Evolutionary conservation across 2,888 invertebrate species (phyloP), one percentile per base, ranked within the genome.

Genomic region (Taphrorychus bicolor): DNA sequence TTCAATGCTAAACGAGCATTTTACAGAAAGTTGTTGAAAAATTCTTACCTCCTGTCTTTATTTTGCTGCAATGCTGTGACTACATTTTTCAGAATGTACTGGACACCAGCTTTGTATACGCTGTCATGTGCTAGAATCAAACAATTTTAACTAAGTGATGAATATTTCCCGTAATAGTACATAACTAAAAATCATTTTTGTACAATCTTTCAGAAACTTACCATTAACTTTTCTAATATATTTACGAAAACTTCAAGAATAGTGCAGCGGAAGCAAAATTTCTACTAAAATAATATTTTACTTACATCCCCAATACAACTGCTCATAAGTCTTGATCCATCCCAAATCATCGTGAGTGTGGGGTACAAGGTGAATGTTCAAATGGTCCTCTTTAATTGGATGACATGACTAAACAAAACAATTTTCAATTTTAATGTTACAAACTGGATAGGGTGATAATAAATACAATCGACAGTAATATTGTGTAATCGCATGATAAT

Each of bases 41-140:
- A 45, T 14, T 23, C 1, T 67, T 53, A 67, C 66, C 61, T 93
- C 93, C 2, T 85, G 0, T 84, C 82, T 0, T 90, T 87, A 77
- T 96, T 88, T 65, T 87, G 86, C 76, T 87, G 81, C 1, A 97
- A 82, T 24, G 91, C 89, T 23, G 88, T 84, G 3, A 95, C 82
- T 0, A 95, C 94, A 0, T 93, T 92, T 78, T 95, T 94, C 62
- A 97, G 80, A 53, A 97, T 96, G 76, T 95, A 95, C 78, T 95
- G 93, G 0, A 97, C 68, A 2, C 59, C 63, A 0, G 60, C 69
- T 19, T 7, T 18, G 16, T 59, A 51, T 5, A 59, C 42, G 11
- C 41, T 42, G 18, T 64, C 41, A 21, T 56, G 58, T 19, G 64
- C 64, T 64, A 24, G 1, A 65, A 65, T n/a, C 11, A 7, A 32